Conservation (phyloP, 2,113 vertebrate genomes). For the Xiphorhynchus elegans region DNA sequence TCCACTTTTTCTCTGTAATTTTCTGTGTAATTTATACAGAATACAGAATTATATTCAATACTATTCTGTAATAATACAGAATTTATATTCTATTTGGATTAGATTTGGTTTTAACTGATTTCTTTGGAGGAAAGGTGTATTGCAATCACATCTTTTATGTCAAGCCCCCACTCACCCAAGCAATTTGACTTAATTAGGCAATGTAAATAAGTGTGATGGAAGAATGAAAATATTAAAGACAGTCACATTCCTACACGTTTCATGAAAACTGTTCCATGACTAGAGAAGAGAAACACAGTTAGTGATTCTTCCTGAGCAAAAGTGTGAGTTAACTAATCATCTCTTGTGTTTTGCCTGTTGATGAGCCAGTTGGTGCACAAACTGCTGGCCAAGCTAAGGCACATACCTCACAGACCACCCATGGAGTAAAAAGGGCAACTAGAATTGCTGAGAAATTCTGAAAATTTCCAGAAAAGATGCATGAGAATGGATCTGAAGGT, state of each 20-base stretch:
- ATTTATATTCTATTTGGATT: background rate
- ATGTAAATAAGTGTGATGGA: background rate
- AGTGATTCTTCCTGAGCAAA: background rate
- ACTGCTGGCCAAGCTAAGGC: background rate
- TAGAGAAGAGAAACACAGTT: background rate
- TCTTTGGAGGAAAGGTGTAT: background rate
- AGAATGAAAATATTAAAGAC: background rate
- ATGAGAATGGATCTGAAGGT: background rate
- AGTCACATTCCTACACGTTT: background rate
- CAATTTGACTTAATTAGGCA: background rate
- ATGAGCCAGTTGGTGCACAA: background rate
- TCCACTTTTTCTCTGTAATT: background rate
- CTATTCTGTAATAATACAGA: background rate
- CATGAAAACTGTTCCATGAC: background rate
- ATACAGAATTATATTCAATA: too few species aligned
- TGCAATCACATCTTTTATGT: background rate
- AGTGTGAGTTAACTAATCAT: background rate
- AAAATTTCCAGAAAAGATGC: background rate
- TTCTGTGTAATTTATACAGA: background rate
- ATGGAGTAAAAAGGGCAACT: background rate
- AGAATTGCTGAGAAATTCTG: background rate
- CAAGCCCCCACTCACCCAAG: rapidly evolving
- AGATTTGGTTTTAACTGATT: background rate
- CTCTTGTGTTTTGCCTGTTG: background rate
- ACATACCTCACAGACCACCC: rapidly evolving